These are phyloP conservation scores for Coreius guichenoti DNA, from an alignment of 2,797 vertebrate species.

Conservation along the genomic window DNA sequence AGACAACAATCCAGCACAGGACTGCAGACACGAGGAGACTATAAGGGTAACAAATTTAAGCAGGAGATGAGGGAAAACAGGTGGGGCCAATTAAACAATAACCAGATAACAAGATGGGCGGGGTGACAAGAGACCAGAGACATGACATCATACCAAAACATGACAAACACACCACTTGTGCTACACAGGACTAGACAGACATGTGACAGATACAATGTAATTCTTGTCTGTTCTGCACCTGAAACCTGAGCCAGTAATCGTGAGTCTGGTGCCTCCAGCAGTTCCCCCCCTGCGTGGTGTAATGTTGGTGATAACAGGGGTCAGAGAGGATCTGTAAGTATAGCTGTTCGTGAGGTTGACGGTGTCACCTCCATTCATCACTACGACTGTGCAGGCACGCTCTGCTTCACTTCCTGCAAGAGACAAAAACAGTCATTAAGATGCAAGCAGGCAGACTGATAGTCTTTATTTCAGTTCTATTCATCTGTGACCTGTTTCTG, in stretches of 20 bases:
- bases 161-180: no score
- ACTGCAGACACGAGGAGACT: no score
- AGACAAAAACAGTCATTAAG: neutral
- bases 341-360: slow-evolving; percentile 68
- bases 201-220: neutral
- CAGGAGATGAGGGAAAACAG: no score
- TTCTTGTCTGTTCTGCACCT: slow-evolving; percentile 73
- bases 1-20: no score
- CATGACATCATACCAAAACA: no score
- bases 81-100: no score
- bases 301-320: slow-evolving; percentile 75
- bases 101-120: no score
- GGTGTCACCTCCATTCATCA: slow-evolving; percentile 70
- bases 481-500: slow-evolving; percentile 10
- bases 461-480: slow-evolving; percentile 1
- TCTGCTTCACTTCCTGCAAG: slow-evolving; percentile 70
- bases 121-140: no score
- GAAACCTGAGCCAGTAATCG: slow-evolving; percentile 83
- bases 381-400: slow-evolving; percentile 73
- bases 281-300: slow-evolving; percentile 84
- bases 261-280: slow-evolving; percentile 83
- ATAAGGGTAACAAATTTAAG: no score
- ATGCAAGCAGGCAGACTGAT: slow-evolving; percentile 15
- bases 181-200: no score
- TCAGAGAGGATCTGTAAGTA: slow-evolving; percentile 77